These are phyloP conservation scores for Asteroscopus sphinx DNA, from an alignment of 2,888 invertebrate genomes.

Conservation along the genomic window DNA sequence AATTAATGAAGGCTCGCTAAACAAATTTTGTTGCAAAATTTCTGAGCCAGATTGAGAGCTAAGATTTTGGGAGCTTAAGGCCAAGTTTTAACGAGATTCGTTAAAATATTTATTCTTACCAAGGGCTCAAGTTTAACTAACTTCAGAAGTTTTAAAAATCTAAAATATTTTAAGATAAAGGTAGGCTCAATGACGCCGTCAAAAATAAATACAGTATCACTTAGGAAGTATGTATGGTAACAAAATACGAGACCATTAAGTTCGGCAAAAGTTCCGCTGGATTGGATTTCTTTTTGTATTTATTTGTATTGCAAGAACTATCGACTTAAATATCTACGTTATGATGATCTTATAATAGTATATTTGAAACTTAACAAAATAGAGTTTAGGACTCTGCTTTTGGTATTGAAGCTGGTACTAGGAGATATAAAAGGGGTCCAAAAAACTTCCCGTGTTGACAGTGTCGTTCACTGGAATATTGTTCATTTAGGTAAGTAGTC, in stretches of 20 bases:
- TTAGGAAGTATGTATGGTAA: constrained; percentile 11
- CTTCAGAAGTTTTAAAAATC: constrained; percentile 1
- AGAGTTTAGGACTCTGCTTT: too few species aligned
- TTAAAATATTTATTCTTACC: constrained; percentile 30
- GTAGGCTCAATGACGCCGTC: background rate
- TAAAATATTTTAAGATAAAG: constrained; percentile 3
- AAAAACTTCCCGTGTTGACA: too few species aligned
- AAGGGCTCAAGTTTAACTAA: constrained; percentile 15
- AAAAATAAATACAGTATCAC: too few species aligned
- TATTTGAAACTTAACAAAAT: too few species aligned
- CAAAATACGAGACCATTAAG: constrained; percentile 21
- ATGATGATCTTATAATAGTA: too few species aligned
- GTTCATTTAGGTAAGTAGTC: too few species aligned
- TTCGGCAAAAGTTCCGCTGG: constrained; percentile 22
- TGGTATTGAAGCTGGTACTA: too few species aligned
- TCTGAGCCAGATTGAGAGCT: constrained; percentile 6
- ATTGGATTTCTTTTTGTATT: constrained; percentile 34
- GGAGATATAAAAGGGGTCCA: too few species aligned
- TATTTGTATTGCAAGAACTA: background rate
- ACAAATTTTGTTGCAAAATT: background rate
- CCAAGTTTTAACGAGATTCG: constrained; percentile 38
- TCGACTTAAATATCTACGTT: too few species aligned
- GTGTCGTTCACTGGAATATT: too few species aligned
- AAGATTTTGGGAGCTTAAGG: constrained; percentile 11
- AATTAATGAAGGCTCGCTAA: constrained; percentile 11